These are phyloP conservation scores for Cyprinus carpio DNA, from an alignment of 2,113 vertebrate genomes.

Conservation along the genomic window DNA sequence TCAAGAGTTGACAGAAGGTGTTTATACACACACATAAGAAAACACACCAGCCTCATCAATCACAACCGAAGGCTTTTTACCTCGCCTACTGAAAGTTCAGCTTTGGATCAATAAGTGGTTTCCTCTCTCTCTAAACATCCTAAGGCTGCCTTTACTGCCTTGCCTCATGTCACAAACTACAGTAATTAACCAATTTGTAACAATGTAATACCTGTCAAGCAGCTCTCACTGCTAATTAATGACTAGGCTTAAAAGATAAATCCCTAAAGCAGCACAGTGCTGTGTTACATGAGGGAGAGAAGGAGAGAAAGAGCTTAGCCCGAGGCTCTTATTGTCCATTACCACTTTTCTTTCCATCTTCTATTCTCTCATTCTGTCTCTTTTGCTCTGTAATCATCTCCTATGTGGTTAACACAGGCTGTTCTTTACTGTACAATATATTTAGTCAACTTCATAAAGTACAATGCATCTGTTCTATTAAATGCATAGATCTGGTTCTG, in stretches of 20 bases:
- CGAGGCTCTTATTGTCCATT: conserved; percentile 39
- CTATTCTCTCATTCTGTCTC: not conserved
- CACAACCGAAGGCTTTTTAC: conserved; percentile 65
- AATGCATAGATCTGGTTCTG: not conserved
- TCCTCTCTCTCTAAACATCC: conserved; percentile 70
- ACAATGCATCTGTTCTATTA: not conserved
- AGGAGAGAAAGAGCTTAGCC: conserved; percentile 24
- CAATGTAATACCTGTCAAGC: conserved; percentile 75
- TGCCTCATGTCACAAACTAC: conserved; percentile 53
- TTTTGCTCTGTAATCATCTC: conserved; percentile 1
- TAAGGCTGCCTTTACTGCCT: conserved; percentile 61
- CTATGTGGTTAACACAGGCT: conserved; percentile 23
- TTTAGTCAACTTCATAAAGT: conserved; percentile 9
- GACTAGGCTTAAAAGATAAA: conserved; percentile 69
- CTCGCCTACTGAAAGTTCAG: conserved; percentile 66
- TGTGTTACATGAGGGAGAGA: conserved; percentile 37
- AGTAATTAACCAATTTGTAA: conserved; percentile 80
- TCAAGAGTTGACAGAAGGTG: conserved; percentile 33
- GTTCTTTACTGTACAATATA: conserved; percentile 15
- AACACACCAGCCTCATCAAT: conserved; percentile 65
- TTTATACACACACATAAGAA: conserved; percentile 54
- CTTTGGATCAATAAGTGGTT: conserved; percentile 76
- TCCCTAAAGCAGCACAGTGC: conserved; percentile 58
- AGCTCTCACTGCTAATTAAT: conserved; percentile 73
- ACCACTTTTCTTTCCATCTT: conserved; percentile 31